A percentile compares a stretch with the other conserved stretches of the same genome.
These are phyloP conservation scores for Girardia tigrina DNA, from an alignment of 2,888 invertebrate genomes.

Conservation along the genomic window DNA sequence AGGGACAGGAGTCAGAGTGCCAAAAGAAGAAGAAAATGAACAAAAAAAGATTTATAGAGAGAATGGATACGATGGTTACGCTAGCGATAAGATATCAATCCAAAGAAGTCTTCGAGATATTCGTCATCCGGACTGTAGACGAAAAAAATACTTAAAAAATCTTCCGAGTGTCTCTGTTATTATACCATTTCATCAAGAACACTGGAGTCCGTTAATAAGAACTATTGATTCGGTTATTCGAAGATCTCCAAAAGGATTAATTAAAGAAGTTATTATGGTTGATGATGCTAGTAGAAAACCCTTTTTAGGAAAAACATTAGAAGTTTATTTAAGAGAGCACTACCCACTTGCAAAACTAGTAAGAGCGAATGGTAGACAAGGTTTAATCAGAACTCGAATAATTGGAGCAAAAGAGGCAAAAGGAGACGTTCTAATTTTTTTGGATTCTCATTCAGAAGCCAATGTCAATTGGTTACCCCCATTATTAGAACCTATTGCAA, in stretches of 20 bases:
- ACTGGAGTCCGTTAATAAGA: conserved; percentile 67
- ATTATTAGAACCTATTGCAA: conserved; percentile 54
- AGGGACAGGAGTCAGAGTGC: conserved; percentile 54
- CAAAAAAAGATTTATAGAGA: conserved; percentile 64
- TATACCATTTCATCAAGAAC: conserved; percentile 82
- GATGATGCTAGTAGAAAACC: conserved; percentile 55
- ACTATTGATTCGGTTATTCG: conserved; percentile 68
- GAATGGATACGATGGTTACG: conserved; percentile 81
- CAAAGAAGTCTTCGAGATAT: conserved; percentile 63
- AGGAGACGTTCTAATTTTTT: conserved; percentile 49
- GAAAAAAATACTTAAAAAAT: conserved; percentile 59
- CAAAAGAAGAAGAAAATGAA: conserved; percentile 54
- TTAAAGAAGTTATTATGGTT: conserved; percentile 73
- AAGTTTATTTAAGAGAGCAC: conserved; percentile 42
- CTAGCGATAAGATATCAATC: conserved; percentile 75
- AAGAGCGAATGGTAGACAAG: conserved; percentile 61
- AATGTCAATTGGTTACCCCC: conserved; percentile 50
- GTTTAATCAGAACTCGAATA: conserved; percentile 70
- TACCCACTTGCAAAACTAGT: conserved; percentile 58
- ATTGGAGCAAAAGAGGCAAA: conserved; percentile 53
- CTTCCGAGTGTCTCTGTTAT: conserved; percentile 73
- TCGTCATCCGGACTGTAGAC: conserved; percentile 57
- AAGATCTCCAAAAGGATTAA: conserved; percentile 64
- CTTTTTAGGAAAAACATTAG: conserved; percentile 53
- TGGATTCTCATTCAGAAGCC: conserved; percentile 50